Evolutionary conservation across 2,888 invertebrate species (phyloP).

Genomic region (Auanema freiburgensis): DNA sequence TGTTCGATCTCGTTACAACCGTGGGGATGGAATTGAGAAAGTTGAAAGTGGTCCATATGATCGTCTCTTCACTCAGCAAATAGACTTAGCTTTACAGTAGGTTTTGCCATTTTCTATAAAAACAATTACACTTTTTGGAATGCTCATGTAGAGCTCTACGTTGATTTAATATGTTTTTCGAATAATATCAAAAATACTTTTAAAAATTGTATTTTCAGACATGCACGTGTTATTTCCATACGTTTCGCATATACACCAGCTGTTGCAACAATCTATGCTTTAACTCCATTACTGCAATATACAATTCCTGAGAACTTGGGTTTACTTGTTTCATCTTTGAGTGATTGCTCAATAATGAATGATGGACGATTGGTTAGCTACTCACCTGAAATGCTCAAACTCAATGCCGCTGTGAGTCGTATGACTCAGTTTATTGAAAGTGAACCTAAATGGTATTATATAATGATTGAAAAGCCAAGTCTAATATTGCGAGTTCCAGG

Average conservation of each 20-base stretch:
- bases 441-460: slow-evolving; percentile 46
- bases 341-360: slow-evolving; percentile 26
- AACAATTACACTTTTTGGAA: not conserved
- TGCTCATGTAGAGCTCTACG: not conserved
- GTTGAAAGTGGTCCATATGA: slow-evolving; percentile 42
- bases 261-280: slow-evolving; percentile 46
- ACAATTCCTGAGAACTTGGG: slow-evolving; percentile 56
- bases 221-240: slow-evolving; percentile 55
- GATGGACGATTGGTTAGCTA: slow-evolving; percentile 47
- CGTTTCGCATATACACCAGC: slow-evolving; percentile 57
- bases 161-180: not conserved
- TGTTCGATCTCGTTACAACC: slow-evolving; percentile 26
- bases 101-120: slow-evolving; percentile 9
- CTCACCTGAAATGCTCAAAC: slow-evolving; percentile 31
- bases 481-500: no score
- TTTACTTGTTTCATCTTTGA: slow-evolving; percentile 35
- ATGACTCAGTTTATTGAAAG: slow-evolving; percentile 35
- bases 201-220: slow-evolving; percentile 41
- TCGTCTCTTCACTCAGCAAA: slow-evolving; percentile 51
- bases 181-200: not conserved
- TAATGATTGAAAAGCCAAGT: no score
- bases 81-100: slow-evolving; percentile 52
- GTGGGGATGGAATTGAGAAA: slow-evolving; percentile 41
- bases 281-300: slow-evolving; percentile 56
- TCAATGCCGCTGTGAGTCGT: slow-evolving; percentile 43